Conservation (phyloP, 2,888 invertebrate genomes). For the Rhagonycha lutea region DNA sequence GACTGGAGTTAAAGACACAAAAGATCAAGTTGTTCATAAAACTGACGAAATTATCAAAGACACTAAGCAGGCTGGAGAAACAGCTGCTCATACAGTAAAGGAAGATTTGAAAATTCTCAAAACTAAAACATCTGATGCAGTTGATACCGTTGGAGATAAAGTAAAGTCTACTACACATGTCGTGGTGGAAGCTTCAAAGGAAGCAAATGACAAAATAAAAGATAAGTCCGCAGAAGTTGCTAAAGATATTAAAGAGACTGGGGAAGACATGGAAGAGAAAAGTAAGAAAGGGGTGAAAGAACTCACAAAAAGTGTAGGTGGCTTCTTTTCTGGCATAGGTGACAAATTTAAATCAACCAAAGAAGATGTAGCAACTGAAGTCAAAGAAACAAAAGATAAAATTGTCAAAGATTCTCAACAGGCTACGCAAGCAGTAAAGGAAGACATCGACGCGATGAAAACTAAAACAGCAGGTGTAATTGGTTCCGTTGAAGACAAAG, state of each 20-base stretch:
- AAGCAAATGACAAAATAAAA: conserved; percentile 2
- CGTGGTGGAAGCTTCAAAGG: conserved; percentile 21
- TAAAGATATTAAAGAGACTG: conserved; percentile 9
- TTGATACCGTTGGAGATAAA: background rate
- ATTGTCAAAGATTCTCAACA: background rate
- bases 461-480: conserved; percentile 12
- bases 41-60: conserved; percentile 5
- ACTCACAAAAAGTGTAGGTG: conserved; percentile 27
- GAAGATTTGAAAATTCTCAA: conserved; percentile 2
- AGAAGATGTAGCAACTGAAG: background rate
- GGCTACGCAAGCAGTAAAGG: background rate
- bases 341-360: conserved; percentile 11
- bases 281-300: conserved; percentile 5
- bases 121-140: background rate
- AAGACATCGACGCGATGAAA: conserved; percentile 8
- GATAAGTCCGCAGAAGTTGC: conserved; percentile 12
- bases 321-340: conserved; percentile 28
- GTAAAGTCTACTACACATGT: conserved; percentile 3
- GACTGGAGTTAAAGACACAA: conserved; percentile 9
- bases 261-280: conserved; percentile 6
- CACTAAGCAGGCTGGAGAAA: background rate
- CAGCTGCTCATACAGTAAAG: background rate
- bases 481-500: conserved; percentile 3
- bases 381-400: background rate
- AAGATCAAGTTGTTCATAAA: background rate